These are phyloP conservation scores for Drosophila mojavensis DNA, from an alignment of 1,140 invertebrate genomes.

Conservation along the genomic window DNA sequence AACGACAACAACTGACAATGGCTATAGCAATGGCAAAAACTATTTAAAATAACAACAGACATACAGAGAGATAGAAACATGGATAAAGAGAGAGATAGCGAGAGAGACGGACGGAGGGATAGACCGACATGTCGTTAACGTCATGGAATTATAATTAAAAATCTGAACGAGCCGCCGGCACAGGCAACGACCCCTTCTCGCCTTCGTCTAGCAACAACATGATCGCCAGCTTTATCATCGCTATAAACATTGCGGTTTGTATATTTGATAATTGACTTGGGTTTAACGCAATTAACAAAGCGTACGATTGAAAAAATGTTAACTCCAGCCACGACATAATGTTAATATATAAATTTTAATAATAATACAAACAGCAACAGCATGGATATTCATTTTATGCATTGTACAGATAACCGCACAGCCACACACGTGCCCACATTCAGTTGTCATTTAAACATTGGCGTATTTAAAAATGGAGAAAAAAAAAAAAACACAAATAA, in stretches of 20 bases:
- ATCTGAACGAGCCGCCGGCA: slow-evolving; percentile 40
- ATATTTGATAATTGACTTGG: slow-evolving; percentile 68
- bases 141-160: slow-evolving; percentile 58
- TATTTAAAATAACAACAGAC: slow-evolving; percentile 37
- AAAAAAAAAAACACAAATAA: too few species aligned
- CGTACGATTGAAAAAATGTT: slow-evolving; percentile 53
- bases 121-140: slow-evolving; percentile 40
- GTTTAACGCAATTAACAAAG: slow-evolving; percentile 72
- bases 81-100: too few species aligned
- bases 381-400: slow-evolving; percentile 12
- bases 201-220: not conserved
- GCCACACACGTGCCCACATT: slow-evolving; percentile 14
- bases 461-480: slow-evolving; percentile 25
- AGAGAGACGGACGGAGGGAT: not conserved
- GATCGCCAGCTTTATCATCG: slow-evolving; percentile 6
- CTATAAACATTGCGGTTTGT: slow-evolving; percentile 25
- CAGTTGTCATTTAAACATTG: slow-evolving; percentile 35
- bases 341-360: slow-evolving; percentile 25
- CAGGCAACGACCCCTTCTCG: slow-evolving; percentile 33
- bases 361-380: slow-evolving; percentile 8
- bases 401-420: slow-evolving; percentile 28
- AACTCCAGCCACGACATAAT: slow-evolving; percentile 28
- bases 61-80: not conserved
- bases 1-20: slow-evolving; percentile 27
- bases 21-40: slow-evolving; percentile 38